phyloP scores from a whole-genome alignment of 2,113 vertebrate genomes.

The Actenoides hombroni region DNA sequence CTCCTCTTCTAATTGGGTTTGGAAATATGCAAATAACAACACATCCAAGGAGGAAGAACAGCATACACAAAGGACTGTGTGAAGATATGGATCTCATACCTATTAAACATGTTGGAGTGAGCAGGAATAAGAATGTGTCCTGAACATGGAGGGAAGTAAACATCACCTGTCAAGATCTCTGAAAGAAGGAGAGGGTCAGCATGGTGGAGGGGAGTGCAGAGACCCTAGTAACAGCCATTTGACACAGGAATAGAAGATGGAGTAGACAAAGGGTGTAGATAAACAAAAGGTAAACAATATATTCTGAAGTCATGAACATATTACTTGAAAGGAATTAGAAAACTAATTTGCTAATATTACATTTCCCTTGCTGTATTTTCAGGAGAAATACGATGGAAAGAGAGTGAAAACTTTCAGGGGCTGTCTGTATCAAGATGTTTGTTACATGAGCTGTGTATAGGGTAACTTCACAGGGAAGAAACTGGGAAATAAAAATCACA shows the following conservation, averaged over 20 bases:
- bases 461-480: neutral
- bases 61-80: neutral
- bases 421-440: neutral
- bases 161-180: neutral
- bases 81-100: neutral
- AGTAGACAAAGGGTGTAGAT: fast-evolving
- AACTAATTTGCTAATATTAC: neutral
- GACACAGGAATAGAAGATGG: neutral
- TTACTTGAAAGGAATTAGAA: neutral
- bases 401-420: neutral
- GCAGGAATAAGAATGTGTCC: neutral
- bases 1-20: neutral
- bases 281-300: neutral
- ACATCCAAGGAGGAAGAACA: neutral
- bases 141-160: neutral
- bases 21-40: neutral
- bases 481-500: neutral
- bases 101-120: neutral
- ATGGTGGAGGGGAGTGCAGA: neutral
- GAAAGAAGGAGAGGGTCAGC: neutral
- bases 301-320: neutral
- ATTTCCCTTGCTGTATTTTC: neutral
- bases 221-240: neutral
- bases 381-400: neutral
- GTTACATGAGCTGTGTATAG: neutral